Conservation (phyloP, 2,797 vertebrate species). For the Pagetopsis macropterus region DNA sequence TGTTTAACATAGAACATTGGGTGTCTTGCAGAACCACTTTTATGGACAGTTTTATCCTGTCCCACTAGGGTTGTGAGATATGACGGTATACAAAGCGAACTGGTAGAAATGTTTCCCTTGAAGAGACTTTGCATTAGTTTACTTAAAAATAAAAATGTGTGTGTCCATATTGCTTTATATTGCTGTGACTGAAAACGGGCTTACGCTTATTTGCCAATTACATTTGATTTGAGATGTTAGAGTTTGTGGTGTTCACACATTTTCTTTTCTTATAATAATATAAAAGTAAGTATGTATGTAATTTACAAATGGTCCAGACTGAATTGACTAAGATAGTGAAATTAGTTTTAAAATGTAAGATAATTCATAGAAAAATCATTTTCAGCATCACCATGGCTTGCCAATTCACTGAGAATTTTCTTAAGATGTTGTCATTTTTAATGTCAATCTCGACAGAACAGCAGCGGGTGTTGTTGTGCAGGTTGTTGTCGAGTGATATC, state of each 20-base stretch:
- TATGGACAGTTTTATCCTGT: too few species aligned
- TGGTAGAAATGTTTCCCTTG: too few species aligned
- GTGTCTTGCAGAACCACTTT: not conserved
- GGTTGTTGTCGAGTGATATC: not conserved
- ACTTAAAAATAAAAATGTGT: too few species aligned
- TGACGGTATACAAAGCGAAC: too few species aligned
- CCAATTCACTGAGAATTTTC: not conserved
- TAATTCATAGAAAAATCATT: not conserved
- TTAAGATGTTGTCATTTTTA: not conserved
- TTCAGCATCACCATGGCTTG: not conserved
- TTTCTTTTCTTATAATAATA: not conserved
- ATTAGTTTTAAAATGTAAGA: not conserved
- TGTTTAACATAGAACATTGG: not conserved
- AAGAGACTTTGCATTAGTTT: too few species aligned
- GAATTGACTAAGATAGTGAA: not conserved
- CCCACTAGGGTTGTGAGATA: too few species aligned
- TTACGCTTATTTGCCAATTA: too few species aligned
- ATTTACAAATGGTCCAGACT: too few species aligned
- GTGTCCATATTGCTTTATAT: too few species aligned
- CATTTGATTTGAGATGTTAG: too few species aligned
- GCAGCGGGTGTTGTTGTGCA: not conserved
- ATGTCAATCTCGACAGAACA: not conserved
- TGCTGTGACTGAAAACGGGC: too few species aligned
- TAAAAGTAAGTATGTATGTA: not conserved
- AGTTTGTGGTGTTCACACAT: not conserved